These are phyloP conservation scores for Siderastrea radians DNA, from an alignment of 92 coral and sea anemone species.

Conservation along the genomic window DNA sequence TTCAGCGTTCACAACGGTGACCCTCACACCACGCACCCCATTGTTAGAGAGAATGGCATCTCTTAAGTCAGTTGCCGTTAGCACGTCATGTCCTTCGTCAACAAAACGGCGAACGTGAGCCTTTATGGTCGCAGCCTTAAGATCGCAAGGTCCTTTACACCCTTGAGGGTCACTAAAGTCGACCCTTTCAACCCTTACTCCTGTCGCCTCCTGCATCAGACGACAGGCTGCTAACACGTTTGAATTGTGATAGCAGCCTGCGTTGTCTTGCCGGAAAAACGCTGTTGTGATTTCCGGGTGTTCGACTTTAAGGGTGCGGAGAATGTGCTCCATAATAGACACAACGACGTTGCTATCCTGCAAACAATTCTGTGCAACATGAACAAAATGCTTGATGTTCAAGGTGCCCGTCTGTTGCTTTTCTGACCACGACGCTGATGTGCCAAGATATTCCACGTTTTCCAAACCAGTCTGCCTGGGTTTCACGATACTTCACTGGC, in stretches of 20 bases:
- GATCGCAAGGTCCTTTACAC: conserved; percentile 65
- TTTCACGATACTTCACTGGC: too few relatives aligned
- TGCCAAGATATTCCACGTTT: too few relatives aligned
- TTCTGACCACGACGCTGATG: too few relatives aligned
- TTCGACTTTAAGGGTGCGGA: too few relatives aligned
- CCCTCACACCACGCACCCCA: conserved; percentile 72
- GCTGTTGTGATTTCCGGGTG: too few relatives aligned
- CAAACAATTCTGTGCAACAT: too few relatives aligned
- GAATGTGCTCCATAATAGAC: too few relatives aligned
- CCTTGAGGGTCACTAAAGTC: conserved; percentile 53
- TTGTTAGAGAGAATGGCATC: conserved; percentile 63
- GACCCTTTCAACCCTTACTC: conserved; percentile 20
- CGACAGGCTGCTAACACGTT: conserved; percentile 50
- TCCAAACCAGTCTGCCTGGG: too few relatives aligned
- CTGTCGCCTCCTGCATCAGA: conserved; percentile 33
- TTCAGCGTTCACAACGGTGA: conserved; percentile 48
- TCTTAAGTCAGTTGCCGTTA: conserved; percentile 51
- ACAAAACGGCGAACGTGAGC: conserved; percentile 64
- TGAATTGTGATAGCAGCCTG: conserved; percentile 63
- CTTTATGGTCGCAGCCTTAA: conserved; percentile 69
- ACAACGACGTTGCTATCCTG: too few relatives aligned
- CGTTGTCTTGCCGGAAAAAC: not conserved
- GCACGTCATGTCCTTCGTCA: conserved; percentile 64
- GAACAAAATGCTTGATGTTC: too few relatives aligned
- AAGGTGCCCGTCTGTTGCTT: too few relatives aligned